These are phyloP conservation scores for Scaptomyza hsui DNA, from an alignment of 1,140 invertebrate species.

Conservation along the genomic window DNA sequence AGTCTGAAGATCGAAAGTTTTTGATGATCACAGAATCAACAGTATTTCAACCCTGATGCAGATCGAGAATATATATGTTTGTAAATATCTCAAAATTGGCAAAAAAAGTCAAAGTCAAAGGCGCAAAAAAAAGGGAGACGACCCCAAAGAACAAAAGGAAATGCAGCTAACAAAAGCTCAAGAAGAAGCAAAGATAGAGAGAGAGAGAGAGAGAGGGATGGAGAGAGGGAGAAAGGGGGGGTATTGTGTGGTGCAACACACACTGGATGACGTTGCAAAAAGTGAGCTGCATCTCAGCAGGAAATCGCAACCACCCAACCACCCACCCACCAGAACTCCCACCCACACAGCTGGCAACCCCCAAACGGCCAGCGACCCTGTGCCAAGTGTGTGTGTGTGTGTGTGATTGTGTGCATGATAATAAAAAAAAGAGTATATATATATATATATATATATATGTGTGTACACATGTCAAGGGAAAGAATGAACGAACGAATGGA, in stretches of 20 bases:
- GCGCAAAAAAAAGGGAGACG: constrained; percentile 32
- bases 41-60: no score
- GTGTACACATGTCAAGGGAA: no score
- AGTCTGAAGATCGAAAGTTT: no score
- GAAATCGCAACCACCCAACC: background rate
- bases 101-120: constrained; percentile 35
- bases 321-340: background rate
- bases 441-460: no score
- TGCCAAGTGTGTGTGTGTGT: constrained; percentile 15
- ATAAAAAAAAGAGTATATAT: constrained; percentile 15
- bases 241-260: constrained; percentile 2
- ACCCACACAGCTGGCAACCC: background rate
- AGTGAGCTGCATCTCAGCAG: constrained; percentile 4
- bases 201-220: background rate
- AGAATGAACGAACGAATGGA: constrained; percentile 9
- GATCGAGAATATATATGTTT: no score
- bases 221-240: background rate
- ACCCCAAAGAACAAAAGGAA: constrained; percentile 36
- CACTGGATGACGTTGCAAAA: constrained; percentile 34
- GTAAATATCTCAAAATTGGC: constrained; percentile 12
- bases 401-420: constrained; percentile 32
- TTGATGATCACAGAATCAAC: no score
- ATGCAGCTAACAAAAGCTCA: constrained; percentile 15
- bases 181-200: constrained; percentile 5
- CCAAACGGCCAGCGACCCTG: constrained; percentile 28